Percentiles rank a stretch among this genome's conserved stretches.
These are phyloP conservation scores for Eurypyga helias DNA, from an alignment of 2,113 vertebrate genomes.

Conservation along the genomic window DNA sequence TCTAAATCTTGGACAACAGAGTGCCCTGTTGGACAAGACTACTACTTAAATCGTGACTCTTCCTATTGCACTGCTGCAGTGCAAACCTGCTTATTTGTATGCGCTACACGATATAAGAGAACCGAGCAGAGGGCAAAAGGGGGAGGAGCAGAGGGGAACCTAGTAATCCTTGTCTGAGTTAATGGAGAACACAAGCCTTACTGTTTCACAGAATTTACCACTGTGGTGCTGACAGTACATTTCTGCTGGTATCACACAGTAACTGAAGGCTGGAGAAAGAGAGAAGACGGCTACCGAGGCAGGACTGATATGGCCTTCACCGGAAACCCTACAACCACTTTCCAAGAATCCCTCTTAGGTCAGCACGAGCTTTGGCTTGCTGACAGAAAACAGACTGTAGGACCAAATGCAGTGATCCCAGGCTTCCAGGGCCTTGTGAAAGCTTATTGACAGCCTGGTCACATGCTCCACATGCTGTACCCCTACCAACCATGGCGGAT, in stretches of 20 bases:
- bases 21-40: neutral
- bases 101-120: neutral
- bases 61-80: neutral
- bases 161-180: neutral
- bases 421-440: neutral
- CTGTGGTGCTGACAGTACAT: neutral
- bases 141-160: neutral
- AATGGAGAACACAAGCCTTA: neutral
- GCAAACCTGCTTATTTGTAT: neutral
- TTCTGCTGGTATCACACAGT: neutral
- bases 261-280: neutral
- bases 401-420: neutral
- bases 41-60: neutral
- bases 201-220: neutral
- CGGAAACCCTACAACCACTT: neutral
- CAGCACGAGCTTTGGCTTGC: neutral
- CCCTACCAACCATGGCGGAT: neutral
- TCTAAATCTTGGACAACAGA: neutral
- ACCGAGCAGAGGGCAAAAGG: neutral
- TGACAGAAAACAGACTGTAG: neutral
- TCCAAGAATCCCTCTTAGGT: neutral
- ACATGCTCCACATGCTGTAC: accelerated
- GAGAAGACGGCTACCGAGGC: neutral
- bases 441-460: neutral
- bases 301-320: neutral